Evolutionary conservation across 2,113 vertebrate genomes (phyloP), one percentile per base, ranked within the genome.

Genomic region (Oryzias melastigma): DNA sequence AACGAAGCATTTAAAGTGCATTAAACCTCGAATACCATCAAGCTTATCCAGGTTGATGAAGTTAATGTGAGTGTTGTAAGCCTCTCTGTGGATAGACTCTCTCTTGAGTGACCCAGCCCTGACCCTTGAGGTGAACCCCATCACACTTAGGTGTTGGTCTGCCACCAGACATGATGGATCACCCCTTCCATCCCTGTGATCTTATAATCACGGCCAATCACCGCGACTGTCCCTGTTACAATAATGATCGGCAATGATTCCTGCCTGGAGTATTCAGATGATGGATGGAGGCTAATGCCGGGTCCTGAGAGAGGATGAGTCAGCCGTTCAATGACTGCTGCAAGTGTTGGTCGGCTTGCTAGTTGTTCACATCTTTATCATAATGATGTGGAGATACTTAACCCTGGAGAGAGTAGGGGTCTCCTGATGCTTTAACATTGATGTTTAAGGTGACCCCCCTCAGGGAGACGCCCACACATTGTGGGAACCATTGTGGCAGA

Each of bases 301-400:
- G 74, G 83, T 82, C 88, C 88, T 80, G 61, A 60, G 81, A 87
- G 83, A 87, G 79, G 63, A 72, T 7, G 68, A 84, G 69, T 60
- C 71, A 77, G 63, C 54, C 62, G 56, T 84, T 85, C 67, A 14
- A 54, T 52, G 66, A 69, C 81, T 88, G 86, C 89, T 85, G 84
- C 87, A 84, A 71, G 77, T 68, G 22, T 75, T 51, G 74, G 75
- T 70, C 62, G 78, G 67, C 65, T 68, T 65, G 64, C 77, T 76
- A 78, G 82, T 83, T 89, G 85, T 75, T 84, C 87, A 85, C 84
- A 83, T 90, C 89, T 91, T 91, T 90, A 90, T 91, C 89, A 89
- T 91, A 92, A 92, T 92, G 90, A 92, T 91, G 87, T 90, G 85
- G 84, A 75, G 84, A 88, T 87, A 90, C 87, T 91, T 91, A 91